phyloP scores from a whole-genome alignment of 2,113 vertebrate genomes.

The Scytalopus superciliaris region DNA sequence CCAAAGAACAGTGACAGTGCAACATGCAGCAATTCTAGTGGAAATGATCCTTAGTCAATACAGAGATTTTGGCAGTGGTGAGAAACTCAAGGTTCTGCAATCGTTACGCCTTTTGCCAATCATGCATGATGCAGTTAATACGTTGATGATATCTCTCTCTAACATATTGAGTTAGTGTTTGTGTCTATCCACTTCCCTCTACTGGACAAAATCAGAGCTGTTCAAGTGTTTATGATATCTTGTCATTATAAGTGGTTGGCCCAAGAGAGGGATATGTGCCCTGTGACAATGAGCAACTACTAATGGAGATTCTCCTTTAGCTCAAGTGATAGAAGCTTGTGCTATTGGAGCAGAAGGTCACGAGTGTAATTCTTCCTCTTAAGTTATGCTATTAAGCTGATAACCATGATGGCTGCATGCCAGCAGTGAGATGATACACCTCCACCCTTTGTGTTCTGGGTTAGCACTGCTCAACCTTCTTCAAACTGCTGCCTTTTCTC shows the following conservation, averaged over 20 bases:
- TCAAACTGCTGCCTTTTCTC: neutral
- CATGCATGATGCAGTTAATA: slow-evolving; percentile 26
- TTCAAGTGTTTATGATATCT: slow-evolving; percentile 57
- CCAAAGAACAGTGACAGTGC: neutral
- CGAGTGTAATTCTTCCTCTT: slow-evolving; percentile 40
- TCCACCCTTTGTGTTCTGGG: slow-evolving; percentile 42
- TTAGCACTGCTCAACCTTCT: neutral
- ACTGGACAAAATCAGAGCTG: slow-evolving; percentile 66
- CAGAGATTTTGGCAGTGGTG: neutral
- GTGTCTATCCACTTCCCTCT: slow-evolving; percentile 65
- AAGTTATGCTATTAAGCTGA: slow-evolving; percentile 62
- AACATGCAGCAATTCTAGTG: neutral
- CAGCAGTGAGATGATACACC: slow-evolving; percentile 37
- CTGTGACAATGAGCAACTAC: slow-evolving; percentile 46
- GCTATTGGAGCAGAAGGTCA: slow-evolving; percentile 49
- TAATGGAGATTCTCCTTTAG: slow-evolving; percentile 62
- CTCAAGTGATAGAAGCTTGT: slow-evolving; percentile 53
- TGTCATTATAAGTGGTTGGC: slow-evolving; percentile 42
- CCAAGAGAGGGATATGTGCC: slow-evolving; percentile 44
- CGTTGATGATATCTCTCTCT: slow-evolving; percentile 35
- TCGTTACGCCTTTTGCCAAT: neutral
- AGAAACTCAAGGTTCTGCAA: neutral
- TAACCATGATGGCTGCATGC: slow-evolving; percentile 53
- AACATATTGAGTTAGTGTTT: slow-evolving; percentile 48
- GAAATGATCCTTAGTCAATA: slow-evolving; percentile 5